These are phyloP conservation scores for Anabas testudineus DNA, from an alignment of 2,797 vertebrate genomes.

Conservation along the genomic window DNA sequence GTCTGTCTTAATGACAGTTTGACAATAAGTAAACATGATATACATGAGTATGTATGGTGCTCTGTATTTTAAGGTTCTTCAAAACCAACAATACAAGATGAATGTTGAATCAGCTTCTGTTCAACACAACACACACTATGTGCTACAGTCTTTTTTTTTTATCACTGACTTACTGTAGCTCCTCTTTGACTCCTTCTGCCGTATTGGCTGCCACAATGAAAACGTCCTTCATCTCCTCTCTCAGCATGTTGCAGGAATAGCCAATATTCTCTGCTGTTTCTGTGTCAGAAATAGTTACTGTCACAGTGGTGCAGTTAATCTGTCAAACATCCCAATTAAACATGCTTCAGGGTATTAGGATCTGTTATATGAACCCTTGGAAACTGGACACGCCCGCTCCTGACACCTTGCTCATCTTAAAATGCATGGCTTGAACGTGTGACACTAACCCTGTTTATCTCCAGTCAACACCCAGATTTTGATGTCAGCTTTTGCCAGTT, in stretches of 20 bases:
- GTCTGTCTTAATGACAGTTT: not conserved
- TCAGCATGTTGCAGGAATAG: conserved; percentile 93
- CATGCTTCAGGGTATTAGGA: not conserved
- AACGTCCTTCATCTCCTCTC: conserved; percentile 91
- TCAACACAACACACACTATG: not conserved
- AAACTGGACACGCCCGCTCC: not conserved
- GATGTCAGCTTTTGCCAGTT: conserved; percentile 90
- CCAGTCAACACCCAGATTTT: conserved; percentile 97
- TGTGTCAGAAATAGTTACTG: conserved; percentile 53
- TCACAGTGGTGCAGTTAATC: not conserved
- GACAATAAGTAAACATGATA: not conserved
- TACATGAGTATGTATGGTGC: no score
- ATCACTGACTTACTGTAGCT: conserved; percentile 87
- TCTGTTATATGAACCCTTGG: not conserved
- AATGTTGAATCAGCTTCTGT: no score
- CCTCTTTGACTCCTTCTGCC: conserved; percentile 81
- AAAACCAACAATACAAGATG: no score
- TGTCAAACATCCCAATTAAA: not conserved
- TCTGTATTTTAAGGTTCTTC: no score
- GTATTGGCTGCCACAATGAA: conserved; percentile 87
- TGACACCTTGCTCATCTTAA: not conserved
- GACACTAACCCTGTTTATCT: conserved; percentile 91
- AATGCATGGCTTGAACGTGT: not conserved
- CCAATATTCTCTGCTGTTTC: conserved; percentile 96
- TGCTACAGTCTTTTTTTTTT: no score